Evolutionary conservation across 2,888 invertebrate genomes (phyloP), one percentile per base, ranked within the genome.

Genomic region (Phasia obesa): DNA sequence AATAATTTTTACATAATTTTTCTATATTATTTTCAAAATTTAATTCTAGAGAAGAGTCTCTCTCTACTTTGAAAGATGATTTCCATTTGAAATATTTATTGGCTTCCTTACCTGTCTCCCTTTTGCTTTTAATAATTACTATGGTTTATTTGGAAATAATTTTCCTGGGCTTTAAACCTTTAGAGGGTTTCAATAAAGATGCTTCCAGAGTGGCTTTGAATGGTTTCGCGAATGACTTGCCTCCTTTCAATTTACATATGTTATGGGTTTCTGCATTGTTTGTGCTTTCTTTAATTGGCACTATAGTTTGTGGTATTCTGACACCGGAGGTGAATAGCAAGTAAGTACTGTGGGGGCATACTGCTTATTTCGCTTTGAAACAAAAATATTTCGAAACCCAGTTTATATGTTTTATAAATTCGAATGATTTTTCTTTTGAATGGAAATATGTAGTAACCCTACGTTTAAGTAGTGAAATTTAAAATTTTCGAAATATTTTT

Each of bases 141-240:
- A 73, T 74, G 0, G 1, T 51, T 9, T 78, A 78, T 74, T 62
- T 82, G n/a, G 62, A 67, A 27, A 2, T 74, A 0, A 57, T 70
- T 51, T 82, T 55, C 35, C 47, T 82, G 77, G 73, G 69, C n/a
- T 21, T 35, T n/a, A 15, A 23, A n/a, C 78, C 69, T 53, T 13
- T 35, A 0, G 17, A 25, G 0, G 60, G 71, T 62, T 0, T 11
- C 0, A 21, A 42, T 21, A 23, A 11, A 9, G 69, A 44, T 5
- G 21, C 51, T 11, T 7, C 62, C 1, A 57, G n/a, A 1, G 23
- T 9, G 0, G 27, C 62, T 19, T 53, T 82, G 23, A 49, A 74
- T 21, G 17, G 19, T 4, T 3, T 70, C 0, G 42, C 5, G 2
- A 21, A n/a, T 31, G 44, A 62, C 11, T 7, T 57, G 2, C 77